These are phyloP conservation scores for Microcebus tavaratra DNA, from an alignment of 2,113 vertebrate genomes.

Conservation along the genomic window DNA sequence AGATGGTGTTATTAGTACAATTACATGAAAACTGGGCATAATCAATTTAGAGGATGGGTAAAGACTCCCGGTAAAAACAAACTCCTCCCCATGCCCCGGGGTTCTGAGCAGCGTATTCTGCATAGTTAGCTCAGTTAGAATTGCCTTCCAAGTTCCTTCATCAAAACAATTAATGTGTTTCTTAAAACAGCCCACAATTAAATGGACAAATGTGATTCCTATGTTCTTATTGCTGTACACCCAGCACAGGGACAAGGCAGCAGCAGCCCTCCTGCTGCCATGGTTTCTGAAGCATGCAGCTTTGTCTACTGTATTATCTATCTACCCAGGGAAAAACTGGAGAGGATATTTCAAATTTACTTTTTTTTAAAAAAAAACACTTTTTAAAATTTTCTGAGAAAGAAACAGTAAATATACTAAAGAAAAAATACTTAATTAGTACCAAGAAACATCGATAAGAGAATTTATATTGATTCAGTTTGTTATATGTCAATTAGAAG, in stretches of 20 bases:
- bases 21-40: neutral
- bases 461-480: neutral
- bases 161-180: neutral
- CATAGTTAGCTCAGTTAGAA: neutral
- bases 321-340: neutral
- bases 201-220: neutral
- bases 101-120: rapidly evolving
- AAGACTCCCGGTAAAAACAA: neutral
- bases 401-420: neutral
- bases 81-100: rapidly evolving
- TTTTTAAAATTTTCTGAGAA: neutral
- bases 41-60: neutral
- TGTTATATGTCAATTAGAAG: neutral
- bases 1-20: neutral
- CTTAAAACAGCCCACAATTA: neutral
- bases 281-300: neutral
- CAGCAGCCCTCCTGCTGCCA: too few species aligned
- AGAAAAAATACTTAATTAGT: neutral
- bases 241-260: neutral
- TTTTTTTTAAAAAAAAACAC: neutral
- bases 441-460: neutral
- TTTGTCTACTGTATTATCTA: neutral
- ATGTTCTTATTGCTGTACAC: rapidly evolving
- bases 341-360: neutral
- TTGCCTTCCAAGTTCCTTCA: neutral